Conservation (phyloP, 2,113 vertebrate genomes). For the Tychaedon coryphoeus region DNA sequence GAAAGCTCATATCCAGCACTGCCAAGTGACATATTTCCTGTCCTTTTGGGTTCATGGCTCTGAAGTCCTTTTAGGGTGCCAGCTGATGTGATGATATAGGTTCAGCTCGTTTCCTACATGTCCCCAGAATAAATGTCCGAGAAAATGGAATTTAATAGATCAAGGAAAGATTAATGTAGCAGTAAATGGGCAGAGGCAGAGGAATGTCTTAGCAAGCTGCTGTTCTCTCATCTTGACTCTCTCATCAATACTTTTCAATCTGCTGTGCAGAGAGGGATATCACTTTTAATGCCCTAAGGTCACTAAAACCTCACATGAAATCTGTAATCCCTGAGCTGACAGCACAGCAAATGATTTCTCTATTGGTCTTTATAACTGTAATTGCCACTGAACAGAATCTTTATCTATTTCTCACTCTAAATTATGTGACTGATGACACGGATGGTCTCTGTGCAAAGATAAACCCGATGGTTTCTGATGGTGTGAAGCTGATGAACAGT, state of each 20-base stretch:
- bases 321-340: conserved; percentile 27
- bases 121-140: conserved; percentile 6
- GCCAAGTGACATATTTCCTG: not conserved
- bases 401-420: conserved; percentile 42
- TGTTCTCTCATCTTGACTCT: conserved; percentile 18
- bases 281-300: conserved; percentile 36
- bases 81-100: not conserved
- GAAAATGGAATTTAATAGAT: conserved; percentile 47
- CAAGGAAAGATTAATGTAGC: conserved; percentile 64
- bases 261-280: conserved; percentile 22
- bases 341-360: conserved; percentile 60
- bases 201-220: conserved; percentile 31
- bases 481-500: conserved; percentile 3
- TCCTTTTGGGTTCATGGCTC: not conserved
- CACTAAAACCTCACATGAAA: conserved; percentile 14
- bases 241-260: conserved; percentile 72
- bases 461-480: not conserved
- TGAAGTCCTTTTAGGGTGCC: not conserved
- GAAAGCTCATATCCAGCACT: not conserved
- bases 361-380: conserved; percentile 61
- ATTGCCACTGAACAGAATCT: conserved; percentile 47
- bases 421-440: not conserved
- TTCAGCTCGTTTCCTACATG: not conserved
- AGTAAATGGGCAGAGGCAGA: conserved; percentile 61
- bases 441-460: not conserved